These are phyloP conservation scores for Helarctos malayanus DNA, from an alignment of 2,797 vertebrate genomes.

Conservation along the genomic window DNA sequence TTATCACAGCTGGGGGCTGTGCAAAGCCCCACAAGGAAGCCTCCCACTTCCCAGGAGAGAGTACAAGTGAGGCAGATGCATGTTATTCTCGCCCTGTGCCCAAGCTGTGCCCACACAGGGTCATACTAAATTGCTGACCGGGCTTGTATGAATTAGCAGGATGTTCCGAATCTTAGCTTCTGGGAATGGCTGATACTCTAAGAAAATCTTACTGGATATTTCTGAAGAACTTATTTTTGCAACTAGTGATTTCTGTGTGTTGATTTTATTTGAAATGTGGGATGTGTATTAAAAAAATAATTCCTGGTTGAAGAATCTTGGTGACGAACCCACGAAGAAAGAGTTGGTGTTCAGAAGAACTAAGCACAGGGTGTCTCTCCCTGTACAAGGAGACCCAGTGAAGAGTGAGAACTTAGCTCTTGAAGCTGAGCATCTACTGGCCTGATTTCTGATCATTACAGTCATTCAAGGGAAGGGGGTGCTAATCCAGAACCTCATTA, in stretches of 20 bases:
- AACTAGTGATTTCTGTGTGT: background rate
- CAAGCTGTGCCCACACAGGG: background rate
- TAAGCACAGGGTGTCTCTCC: background rate
- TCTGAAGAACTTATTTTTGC: background rate
- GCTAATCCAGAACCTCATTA: background rate
- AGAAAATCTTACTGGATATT: background rate
- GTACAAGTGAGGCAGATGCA: too few species aligned
- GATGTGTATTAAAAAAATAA: background rate
- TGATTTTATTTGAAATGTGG: background rate
- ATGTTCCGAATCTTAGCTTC: background rate
- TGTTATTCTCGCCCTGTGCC: background rate
- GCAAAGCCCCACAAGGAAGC: rapidly evolving
- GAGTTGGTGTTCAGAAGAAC: background rate
- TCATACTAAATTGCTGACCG: rapidly evolving
- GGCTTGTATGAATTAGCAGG: background rate
- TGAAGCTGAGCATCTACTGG: background rate
- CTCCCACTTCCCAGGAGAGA: background rate
- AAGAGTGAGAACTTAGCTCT: background rate
- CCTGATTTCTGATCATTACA: background rate
- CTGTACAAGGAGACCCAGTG: too few species aligned
- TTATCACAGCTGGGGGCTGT: too few species aligned
- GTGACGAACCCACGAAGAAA: background rate
- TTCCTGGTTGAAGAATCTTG: background rate
- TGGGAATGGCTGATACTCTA: background rate
- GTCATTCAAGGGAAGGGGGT: background rate